Evolutionary conservation across 2,113 vertebrate genomes (phyloP), one percentile per base, ranked within the genome.

Genomic region (Coptodon bakossiorum): DNA sequence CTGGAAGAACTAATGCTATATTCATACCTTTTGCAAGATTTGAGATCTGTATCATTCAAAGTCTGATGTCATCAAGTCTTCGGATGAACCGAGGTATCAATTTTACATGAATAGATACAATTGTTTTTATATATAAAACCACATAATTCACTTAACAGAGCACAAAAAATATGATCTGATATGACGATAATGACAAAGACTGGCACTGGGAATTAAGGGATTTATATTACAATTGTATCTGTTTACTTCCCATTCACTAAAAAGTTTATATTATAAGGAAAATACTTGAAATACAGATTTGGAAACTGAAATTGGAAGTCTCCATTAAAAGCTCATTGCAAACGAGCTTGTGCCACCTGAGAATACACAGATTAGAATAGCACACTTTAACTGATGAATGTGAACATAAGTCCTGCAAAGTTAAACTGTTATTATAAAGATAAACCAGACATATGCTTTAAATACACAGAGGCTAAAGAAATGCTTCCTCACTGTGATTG

Each of bases 381-480:
- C 14, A 50, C 16, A 50, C 16, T 50, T 50, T 50, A 50, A 50
- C 27, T 78, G 16, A 50, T 78, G 16, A 31, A 50, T 76, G 43
- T 31, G 24, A 76, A 76, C 24, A 50, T 19, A 76, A 76, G 24
- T 1, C 4, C 9, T 78, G 6, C 43, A 50, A 50, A 78, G 27
- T 29, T 78, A 50, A 50, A 78, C 40, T 48, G 40, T 48, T 76
- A 76, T 48, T 76, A 76, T 76, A 48, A 73, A 17, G 14, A 27
- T 48, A 73, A 48, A 48, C 40, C 0, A 29, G 5, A 48, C 0
- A 29, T 76, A 8, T 50, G 24, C 1, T 50, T 22, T 50, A 50
- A 78, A 50, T 31, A 29, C 43, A 31, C 43, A 78, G 71, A 78
- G 43, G 43, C 43, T 8, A 50, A 76, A 29, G 40, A 76, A 76